Evolutionary conservation across 2,888 invertebrate species (phyloP).

Genomic region (Phortica okadai): DNA sequence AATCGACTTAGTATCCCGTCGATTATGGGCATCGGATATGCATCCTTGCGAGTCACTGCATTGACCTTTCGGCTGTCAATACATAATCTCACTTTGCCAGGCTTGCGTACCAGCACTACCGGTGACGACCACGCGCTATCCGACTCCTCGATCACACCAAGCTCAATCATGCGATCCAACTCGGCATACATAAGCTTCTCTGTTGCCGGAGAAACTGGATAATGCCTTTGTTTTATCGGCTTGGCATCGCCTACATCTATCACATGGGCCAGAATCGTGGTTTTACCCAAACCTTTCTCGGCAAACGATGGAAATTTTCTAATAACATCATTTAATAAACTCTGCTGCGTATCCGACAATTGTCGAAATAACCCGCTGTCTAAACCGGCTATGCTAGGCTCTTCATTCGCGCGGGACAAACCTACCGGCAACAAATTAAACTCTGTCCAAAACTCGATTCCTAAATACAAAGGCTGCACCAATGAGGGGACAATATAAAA

Average conservation of each 20-base stretch:
- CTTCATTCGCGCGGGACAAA: too few relatives aligned
- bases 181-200: constrained; percentile 11
- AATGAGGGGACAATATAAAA: too few relatives aligned
- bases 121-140: constrained; percentile 44
- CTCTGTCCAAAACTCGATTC: too few relatives aligned
- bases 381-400: too few relatives aligned
- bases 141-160: constrained; percentile 60
- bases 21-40: constrained; percentile 45
- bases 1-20: constrained; percentile 45
- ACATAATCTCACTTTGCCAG: constrained; percentile 55
- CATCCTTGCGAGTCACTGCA: constrained; percentile 50
- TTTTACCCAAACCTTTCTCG: neutral
- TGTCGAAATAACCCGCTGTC: too few relatives aligned
- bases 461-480: too few relatives aligned
- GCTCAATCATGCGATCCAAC: constrained; percentile 62
- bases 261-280: neutral
- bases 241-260: too few relatives aligned
- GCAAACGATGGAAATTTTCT: neutral
- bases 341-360: too few relatives aligned
- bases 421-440: too few relatives aligned
- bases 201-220: constrained; percentile 11
- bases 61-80: constrained; percentile 61
- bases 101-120: constrained; percentile 53
- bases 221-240: neutral
- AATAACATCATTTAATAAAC: too few relatives aligned